Evolutionary conservation across 2,888 invertebrate genomes (phyloP), one percentile per base, ranked within the genome.

Genomic region (Pollenia labialis): DNA sequence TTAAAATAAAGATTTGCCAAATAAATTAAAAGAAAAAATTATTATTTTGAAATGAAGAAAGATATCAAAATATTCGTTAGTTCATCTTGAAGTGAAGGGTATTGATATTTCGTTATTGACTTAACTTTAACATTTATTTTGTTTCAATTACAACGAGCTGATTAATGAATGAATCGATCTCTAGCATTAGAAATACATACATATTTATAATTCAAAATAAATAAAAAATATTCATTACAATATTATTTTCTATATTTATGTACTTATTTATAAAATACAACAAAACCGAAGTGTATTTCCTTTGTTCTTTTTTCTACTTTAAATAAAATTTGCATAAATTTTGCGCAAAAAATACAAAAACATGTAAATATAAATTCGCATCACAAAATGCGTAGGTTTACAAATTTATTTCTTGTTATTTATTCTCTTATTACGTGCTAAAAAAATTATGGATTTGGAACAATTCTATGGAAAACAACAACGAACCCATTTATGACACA

Each of bases 211-310:
- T 44, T 32, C 1, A 32, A 32, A 32, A 32, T 6, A 32, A 32
- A 32, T 32, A 32, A 4, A 4, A 32, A 4, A 0, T 32, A 32
- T 32, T 32, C 32, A 32, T 32, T 32, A 32, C 32, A 32, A 32
- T 32, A 32, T 3, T 32, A 32, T 32, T 32, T 60, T 32, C 50
- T 1, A 40, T 62, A 32, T 75, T 68, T 56, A 16, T 58, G 32
- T 7, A 66, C 42, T 50, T 12, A 50, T 23, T 74, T 56, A 66
- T 58, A 50, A 40, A 66, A 66, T 42, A 23, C 23, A 8, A 60
- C 52, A 75, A 44, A 68, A 82, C 68, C 54, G 68, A 75, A 52
- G 62, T 54, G 68, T 68, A 18, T 75, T 82, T 82, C 60, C 75
- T 82, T 76, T 81, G 16, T 75, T 54, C 58, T n/a, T 23, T 69